phyloP scores from a whole-genome alignment of 2,797 vertebrate genomes.

The Huso huso region DNA sequence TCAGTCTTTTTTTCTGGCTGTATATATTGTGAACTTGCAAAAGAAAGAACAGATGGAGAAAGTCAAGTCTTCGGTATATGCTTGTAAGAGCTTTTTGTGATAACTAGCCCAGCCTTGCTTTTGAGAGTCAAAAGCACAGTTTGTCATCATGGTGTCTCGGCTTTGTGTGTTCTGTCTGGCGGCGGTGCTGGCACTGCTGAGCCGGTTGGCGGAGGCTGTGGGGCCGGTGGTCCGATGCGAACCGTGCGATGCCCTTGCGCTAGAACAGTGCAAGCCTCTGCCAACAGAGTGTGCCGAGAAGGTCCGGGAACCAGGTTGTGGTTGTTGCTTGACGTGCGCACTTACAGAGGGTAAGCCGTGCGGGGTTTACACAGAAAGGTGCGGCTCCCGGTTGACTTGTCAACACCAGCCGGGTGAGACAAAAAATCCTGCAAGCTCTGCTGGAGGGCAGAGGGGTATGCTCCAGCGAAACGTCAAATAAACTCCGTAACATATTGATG shows the following conservation, averaged over 20 bases:
- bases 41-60: slow-evolving; percentile 20
- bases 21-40: slow-evolving; percentile 41
- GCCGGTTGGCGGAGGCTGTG: slow-evolving; percentile 27
- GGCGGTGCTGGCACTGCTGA: slow-evolving; percentile 31
- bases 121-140: not conserved
- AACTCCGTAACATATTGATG: slow-evolving; percentile 34
- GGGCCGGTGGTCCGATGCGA: slow-evolving; percentile 60
- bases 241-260: slow-evolving; percentile 48
- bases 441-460: slow-evolving; percentile 79
- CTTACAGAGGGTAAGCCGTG: slow-evolving; percentile 42
- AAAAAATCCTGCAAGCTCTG: slow-evolving; percentile 75
- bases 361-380: slow-evolving; percentile 77
- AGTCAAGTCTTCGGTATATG: not conserved
- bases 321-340: slow-evolving; percentile 63
- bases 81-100: not conserved
- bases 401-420: slow-evolving; percentile 63
- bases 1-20: slow-evolving; percentile 4
- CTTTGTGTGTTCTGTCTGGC: slow-evolving; percentile 37
- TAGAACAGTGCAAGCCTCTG: slow-evolving; percentile 51
- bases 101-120: not conserved
- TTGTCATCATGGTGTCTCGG: slow-evolving; percentile 41
- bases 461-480: slow-evolving; percentile 49
- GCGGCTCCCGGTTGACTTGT: slow-evolving; percentile 70
- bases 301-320: slow-evolving; percentile 57
- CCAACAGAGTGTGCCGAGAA: slow-evolving; percentile 42